Percentiles rank a stretch among this genome's conserved stretches.
These are phyloP conservation scores for Lacanobia oleracea DNA, from an alignment of 2,888 invertebrate species.

Conservation along the genomic window DNA sequence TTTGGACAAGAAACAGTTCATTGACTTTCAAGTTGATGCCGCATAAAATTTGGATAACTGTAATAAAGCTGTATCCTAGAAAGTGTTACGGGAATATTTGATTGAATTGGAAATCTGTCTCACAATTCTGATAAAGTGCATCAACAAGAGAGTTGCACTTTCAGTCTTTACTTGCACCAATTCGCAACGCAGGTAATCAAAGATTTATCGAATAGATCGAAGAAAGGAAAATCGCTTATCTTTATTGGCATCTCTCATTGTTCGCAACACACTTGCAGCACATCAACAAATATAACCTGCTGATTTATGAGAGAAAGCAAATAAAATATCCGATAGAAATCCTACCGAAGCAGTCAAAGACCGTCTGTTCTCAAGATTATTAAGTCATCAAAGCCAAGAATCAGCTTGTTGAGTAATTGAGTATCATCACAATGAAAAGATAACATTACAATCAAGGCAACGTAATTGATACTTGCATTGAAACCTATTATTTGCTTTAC, in stretches of 20 bases:
- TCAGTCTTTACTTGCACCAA: slow-evolving; percentile 39
- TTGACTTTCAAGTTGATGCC: slow-evolving; percentile 6
- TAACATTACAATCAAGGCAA: slow-evolving; percentile 44
- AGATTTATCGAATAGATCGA: slow-evolving; percentile 37
- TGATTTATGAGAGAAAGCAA: slow-evolving; percentile 62
- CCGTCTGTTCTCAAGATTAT: slow-evolving; percentile 45
- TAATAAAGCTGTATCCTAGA: background rate
- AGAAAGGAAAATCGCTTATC: slow-evolving; percentile 59
- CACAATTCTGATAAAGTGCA: background rate
- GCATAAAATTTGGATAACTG: background rate
- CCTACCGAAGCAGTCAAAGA: slow-evolving; percentile 32
- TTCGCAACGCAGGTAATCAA: slow-evolving; percentile 42
- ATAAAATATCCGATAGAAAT: slow-evolving; percentile 51
- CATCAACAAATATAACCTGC: slow-evolving; percentile 50
- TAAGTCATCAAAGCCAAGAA: slow-evolving; percentile 50
- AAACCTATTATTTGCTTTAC: slow-evolving; percentile 36
- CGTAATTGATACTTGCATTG: slow-evolving; percentile 45
- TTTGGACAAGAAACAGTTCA: background rate
- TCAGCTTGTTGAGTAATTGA: slow-evolving; percentile 56
- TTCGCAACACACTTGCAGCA: slow-evolving; percentile 26
- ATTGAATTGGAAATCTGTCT: slow-evolving; percentile 3
- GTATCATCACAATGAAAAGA: slow-evolving; percentile 50
- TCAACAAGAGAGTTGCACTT: slow-evolving; percentile 11
- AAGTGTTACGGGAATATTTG: background rate
- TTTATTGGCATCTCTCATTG: slow-evolving; percentile 53